Evolutionary conservation across 2,113 vertebrate genomes (phyloP).

Genomic region (Perca flavescens): DNA sequence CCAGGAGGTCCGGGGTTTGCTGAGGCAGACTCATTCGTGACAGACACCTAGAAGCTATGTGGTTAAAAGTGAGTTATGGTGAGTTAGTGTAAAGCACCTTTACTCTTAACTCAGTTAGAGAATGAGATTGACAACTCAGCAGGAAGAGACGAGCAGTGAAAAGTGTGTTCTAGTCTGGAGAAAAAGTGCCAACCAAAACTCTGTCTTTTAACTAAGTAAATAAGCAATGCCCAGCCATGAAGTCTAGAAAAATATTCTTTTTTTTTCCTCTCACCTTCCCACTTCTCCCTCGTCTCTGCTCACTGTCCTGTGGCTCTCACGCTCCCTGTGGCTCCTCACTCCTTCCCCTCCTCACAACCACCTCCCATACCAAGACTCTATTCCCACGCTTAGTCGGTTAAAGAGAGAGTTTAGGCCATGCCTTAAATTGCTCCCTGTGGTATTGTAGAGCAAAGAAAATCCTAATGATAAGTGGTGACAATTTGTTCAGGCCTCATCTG

Average conservation of each 20-base stretch:
- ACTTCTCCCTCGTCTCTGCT: neutral
- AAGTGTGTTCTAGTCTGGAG: neutral
- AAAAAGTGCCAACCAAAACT: neutral
- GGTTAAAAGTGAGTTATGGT: constrained; percentile 1
- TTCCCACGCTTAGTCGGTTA: constrained; percentile 30
- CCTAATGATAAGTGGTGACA: constrained; percentile 60
- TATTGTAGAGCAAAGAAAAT: constrained; percentile 35
- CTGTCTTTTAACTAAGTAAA: neutral
- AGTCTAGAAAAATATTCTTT: neutral
- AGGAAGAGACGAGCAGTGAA: neutral
- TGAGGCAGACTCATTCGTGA: neutral
- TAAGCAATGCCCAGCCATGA: constrained; percentile 1
- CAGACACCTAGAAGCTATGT: neutral
- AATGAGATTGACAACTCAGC: constrained; percentile 1
- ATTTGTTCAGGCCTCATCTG: constrained; percentile 58
- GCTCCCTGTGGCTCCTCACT: neutral
- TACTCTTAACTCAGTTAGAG: neutral
- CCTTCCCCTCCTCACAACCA: neutral
- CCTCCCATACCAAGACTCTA: neutral
- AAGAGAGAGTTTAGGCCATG: constrained; percentile 34
- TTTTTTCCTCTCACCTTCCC: neutral
- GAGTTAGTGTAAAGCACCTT: constrained; percentile 6
- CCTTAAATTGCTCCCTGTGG: constrained; percentile 52
- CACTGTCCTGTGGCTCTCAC: neutral
- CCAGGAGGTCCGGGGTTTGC: constrained; percentile 7